Conservation (phyloP, 2,797 vertebrate genomes). For the Sebastes miniatus region DNA sequence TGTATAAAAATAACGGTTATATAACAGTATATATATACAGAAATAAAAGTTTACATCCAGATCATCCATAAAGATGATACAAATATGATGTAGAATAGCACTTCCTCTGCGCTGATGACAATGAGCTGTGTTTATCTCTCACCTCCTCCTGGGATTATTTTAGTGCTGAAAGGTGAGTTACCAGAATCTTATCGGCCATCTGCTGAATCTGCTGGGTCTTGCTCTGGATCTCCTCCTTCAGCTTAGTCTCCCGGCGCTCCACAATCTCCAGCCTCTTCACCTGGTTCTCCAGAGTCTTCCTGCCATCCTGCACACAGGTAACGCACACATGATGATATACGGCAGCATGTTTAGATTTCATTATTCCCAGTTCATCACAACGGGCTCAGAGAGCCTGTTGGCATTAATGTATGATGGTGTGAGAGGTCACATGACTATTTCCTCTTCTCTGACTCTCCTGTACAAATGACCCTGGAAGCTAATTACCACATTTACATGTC, state of each 20-base stretch:
- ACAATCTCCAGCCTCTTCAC: constrained; percentile 97
- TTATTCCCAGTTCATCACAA: constrained; percentile 25
- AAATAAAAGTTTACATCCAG: neutral
- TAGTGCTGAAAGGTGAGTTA: constrained; percentile 68
- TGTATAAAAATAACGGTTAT: neutral
- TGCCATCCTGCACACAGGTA: constrained; percentile 86
- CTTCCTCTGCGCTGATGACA: constrained; percentile 39
- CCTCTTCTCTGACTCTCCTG: neutral
- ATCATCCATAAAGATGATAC: neutral
- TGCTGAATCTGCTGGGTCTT: constrained; percentile 98
- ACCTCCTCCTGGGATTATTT: constrained; percentile 51
- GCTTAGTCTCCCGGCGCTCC: constrained; percentile 94
- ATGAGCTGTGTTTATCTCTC: constrained; percentile 44
- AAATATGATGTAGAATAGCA: constrained; percentile 22
- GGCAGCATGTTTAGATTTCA: constrained; percentile 19
- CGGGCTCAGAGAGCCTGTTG: constrained; percentile 14
- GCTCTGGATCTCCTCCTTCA: constrained; percentile 98
- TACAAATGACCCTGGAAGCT: neutral
- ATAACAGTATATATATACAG: no score
- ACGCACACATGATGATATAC: neutral
- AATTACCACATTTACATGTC: constrained; percentile 1
- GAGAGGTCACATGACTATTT: neutral
- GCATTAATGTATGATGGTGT: constrained; percentile 1
- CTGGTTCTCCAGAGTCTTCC: constrained; percentile 97
- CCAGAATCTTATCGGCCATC: constrained; percentile 99